phyloP scores from a whole-genome alignment of 2,113 vertebrate genomes.

The Caranx ignobilis region DNA sequence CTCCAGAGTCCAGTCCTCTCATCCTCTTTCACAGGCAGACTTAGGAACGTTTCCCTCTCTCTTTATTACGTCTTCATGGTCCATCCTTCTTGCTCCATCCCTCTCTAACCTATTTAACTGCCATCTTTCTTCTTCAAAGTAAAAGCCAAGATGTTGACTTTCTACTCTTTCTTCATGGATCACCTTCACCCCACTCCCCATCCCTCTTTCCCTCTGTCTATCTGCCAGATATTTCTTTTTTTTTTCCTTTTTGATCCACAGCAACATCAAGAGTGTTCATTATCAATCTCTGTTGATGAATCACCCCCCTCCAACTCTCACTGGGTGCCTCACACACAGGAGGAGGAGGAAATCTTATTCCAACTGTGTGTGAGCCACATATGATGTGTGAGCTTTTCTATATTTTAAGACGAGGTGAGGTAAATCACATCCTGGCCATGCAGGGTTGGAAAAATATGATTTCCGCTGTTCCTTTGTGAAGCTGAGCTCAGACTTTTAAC shows the following conservation, averaged over 20 bases:
- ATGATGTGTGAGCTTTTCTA: conserved; percentile 54
- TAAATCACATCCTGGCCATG: conserved; percentile 37
- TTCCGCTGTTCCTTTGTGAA: conserved; percentile 13
- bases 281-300: conserved; percentile 57
- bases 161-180: conserved; percentile 37
- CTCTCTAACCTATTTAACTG: not conserved
- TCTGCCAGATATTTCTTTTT: conserved; percentile 34
- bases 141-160: conserved; percentile 32
- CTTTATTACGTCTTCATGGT: conserved; percentile 40
- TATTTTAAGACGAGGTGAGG: conserved; percentile 37
- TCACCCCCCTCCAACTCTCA: conserved; percentile 32
- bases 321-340: conserved; percentile 10
- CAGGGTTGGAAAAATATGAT: conserved; percentile 39
- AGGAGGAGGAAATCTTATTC: conserved; percentile 47
- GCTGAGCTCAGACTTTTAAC: conserved; percentile 6
- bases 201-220: not conserved
- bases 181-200: not conserved
- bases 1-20: conserved; percentile 12
- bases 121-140: conserved; percentile 33
- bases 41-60: conserved; percentile 15
- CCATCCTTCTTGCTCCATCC: conserved; percentile 6
- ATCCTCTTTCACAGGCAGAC: conserved; percentile 3
- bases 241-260: conserved; percentile 17
- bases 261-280: conserved; percentile 41
- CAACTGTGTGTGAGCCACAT: conserved; percentile 8